Evolutionary conservation across 2,113 vertebrate genomes (phyloP), one percentile per base, ranked within the genome.

Genomic region (Lagopus muta): DNA sequence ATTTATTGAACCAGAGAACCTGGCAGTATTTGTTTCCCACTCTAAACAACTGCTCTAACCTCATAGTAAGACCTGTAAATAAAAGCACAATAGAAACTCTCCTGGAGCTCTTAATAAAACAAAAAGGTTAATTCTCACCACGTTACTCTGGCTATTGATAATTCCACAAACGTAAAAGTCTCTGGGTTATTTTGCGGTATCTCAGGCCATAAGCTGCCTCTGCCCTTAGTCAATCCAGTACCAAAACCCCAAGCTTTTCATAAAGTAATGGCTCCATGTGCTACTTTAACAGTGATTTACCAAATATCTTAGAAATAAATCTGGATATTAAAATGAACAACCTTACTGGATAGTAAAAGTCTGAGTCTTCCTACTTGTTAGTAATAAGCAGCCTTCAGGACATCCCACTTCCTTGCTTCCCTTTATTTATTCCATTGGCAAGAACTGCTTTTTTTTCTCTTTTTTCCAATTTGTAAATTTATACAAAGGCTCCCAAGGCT

Each of bases 31-130:
- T 81, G 16, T 81, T 93, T 89, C 60, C 48, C 60, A 13, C 82
- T 92, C 64, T 76, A 55, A 94, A 85, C 54, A 87, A 80, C 19
- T 76, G 17, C 34, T 92, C 58, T 84, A 80, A 73, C 60, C 58
- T 92, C 92, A 91, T 66, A 73, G 92, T 88, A 62, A 73, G 9
- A 24, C 5, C 7, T 38, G 4, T 83, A 73, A 84, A 73, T 82
- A 27, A 19, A 25, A 73, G 34, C 3, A 10, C 48, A 80, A 42
- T 13, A 82, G 75, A 64, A 84, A 57, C 16, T 65, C 43, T 76
- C 28, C 64, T 22, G 10, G 14, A 34, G 57, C 71, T 32, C 9
- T 77, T 58, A 78, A 61, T 77, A 69, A 57, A 82, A 86, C 43
- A 13, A 60, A 89, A 89, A 93, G 34, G 50, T 91, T 80, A 87